phyloP scores from a whole-genome alignment of 2,888 invertebrate species.

The Gymnosoma rotundatum region DNA sequence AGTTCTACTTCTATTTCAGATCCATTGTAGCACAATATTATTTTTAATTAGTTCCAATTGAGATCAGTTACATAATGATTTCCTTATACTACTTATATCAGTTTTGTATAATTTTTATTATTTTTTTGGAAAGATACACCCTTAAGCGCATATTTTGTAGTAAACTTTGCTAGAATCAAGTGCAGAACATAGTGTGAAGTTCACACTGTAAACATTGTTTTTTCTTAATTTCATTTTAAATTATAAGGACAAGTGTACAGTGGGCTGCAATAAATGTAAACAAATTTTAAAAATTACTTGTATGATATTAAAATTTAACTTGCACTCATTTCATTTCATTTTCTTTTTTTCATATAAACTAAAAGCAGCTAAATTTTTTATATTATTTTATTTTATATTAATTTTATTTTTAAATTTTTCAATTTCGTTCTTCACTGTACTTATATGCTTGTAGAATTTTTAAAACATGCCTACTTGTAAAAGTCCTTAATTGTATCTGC shows the following conservation, averaged over 20 bases:
- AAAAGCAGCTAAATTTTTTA: neutral
- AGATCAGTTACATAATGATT: too few relatives aligned
- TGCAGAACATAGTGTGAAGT: slow-evolving; percentile 1
- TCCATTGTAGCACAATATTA: too few relatives aligned
- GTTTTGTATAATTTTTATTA: too few relatives aligned
- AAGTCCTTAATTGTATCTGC: slow-evolving; percentile 50
- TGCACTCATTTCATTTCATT: too few relatives aligned
- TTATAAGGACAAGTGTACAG: slow-evolving; percentile 12
- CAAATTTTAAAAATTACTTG: neutral
- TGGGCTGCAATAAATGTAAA: neutral
- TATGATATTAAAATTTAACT: too few relatives aligned
- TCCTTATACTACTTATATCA: too few relatives aligned
- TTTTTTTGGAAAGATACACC: neutral
- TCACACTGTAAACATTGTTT: too few relatives aligned
- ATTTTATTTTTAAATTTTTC: neutral
- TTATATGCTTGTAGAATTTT: too few relatives aligned
- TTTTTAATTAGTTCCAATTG: too few relatives aligned
- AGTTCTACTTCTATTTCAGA: too few relatives aligned
- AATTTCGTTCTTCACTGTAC: neutral
- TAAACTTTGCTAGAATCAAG: neutral
- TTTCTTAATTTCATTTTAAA: slow-evolving; percentile 29
- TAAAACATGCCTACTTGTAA: slow-evolving; percentile 9
- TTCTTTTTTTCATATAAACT: too few relatives aligned
- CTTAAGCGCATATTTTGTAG: neutral
- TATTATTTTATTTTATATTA: neutral